Base-by-base conservation (phyloP, 2,888 invertebrate species). In the Pterostichus niger region DNA sequence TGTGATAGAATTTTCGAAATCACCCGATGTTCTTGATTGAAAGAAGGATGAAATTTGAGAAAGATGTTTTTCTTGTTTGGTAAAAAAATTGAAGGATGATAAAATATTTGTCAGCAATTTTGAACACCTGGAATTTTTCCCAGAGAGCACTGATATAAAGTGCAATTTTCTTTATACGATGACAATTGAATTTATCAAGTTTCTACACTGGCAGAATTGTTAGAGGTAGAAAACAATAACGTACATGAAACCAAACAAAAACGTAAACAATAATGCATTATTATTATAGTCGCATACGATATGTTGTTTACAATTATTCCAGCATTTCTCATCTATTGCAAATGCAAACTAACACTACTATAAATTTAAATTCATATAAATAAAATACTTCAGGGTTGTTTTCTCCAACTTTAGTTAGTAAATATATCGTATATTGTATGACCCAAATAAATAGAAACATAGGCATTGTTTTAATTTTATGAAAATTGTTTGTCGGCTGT, bases 61-160 rank as follows among this genome's bases (percentile, higher is more conserved):
- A 40, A 35, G 35, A 64, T 35, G 33, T 64, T 64, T 64, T 52
- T 52, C 11, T 52, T n/a, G 15, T 13, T 9, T 13, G 68, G 40
- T 44, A 40, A 71, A 71, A n/a, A 71, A 71, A 71, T 71, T 44
- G 68, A 71, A 40, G 24, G 17, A 71, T 71, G 44, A 71, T 71
- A 71, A 71, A 71, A 71, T 71, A 71, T 71, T 71, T 71, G 40
- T 44, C 68, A 71, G 68, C 68, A 71, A 71, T 71, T 71, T 71
- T 40, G 15, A 44, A 44, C 68, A 71, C 68, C 44, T 71, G 68
- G 68, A 71, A 44, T 17, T 71, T n/a, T 71, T 71, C 68, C 44
- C 68, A 71, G 15, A 44, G 40, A 71, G 68, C 44, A 71, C 44
- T 71, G 68, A 44, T 71, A 71, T 24, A 71, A 44, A 64, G 64